These are phyloP conservation scores for Camelus bactrianus DNA, from an alignment of 2,113 vertebrate species.

Conservation along the genomic window DNA sequence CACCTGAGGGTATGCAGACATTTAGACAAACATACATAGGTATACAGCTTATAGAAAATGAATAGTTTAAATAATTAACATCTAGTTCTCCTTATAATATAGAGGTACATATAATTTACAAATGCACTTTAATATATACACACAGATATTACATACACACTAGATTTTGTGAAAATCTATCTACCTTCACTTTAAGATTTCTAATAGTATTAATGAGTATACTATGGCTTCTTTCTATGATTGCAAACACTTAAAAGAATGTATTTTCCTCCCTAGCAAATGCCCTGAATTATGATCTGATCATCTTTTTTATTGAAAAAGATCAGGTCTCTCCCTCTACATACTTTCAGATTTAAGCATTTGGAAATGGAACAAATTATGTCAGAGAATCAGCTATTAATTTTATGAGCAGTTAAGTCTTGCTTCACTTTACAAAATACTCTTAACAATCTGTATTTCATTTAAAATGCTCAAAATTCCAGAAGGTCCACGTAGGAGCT, in stretches of 20 bases:
- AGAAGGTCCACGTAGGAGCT: neutral
- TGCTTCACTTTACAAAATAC: conserved; percentile 35
- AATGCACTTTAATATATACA: conserved; percentile 15
- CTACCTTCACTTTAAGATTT: neutral
- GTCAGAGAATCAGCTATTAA: conserved; percentile 23
- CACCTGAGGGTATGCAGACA: neutral
- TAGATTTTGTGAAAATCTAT: neutral
- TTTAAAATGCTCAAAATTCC: conserved; percentile 27
- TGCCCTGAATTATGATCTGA: neutral
- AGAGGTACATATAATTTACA: conserved; percentile 42
- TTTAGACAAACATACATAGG: neutral
- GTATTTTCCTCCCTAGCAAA: neutral
- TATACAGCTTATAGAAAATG: conserved; percentile 25
- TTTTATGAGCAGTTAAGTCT: neutral
- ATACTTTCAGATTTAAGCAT: neutral
- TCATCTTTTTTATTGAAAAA: neutral
- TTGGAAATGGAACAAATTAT: neutral
- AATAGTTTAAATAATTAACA: conserved; percentile 35
- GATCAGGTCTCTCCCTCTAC: neutral
- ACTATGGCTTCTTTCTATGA: neutral
- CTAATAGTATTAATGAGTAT: neutral
- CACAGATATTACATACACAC: neutral
- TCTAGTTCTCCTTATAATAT: conserved; percentile 10
- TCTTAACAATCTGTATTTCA: conserved; percentile 3
- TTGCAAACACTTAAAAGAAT: neutral